Evolutionary conservation across 1,140 invertebrate genomes (phyloP).

Genomic region (Caenorhabditis latens): DNA sequence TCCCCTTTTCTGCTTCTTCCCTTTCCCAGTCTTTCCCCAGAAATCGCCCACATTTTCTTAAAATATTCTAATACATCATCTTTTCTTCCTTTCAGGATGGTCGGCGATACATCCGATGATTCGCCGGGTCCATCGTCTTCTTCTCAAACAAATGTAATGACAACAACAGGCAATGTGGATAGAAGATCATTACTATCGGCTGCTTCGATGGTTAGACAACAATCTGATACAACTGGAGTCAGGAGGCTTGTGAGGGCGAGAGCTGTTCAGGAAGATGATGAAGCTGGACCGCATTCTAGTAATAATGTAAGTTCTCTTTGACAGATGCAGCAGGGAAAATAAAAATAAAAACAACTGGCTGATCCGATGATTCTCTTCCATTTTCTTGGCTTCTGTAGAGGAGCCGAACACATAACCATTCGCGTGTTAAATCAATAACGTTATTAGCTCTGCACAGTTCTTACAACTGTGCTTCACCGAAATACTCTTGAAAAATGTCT

Average conservation of each 20-base stretch:
- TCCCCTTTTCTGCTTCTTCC: background rate
- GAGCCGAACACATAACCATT: no score
- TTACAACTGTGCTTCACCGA: no score
- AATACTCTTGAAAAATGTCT: no score
- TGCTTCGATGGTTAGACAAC: constrained; percentile 60
- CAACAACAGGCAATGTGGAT: constrained; percentile 15
- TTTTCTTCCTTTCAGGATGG: constrained; percentile 60
- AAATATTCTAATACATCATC: background rate
- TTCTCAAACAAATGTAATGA: background rate
- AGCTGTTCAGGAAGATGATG: constrained; percentile 57
- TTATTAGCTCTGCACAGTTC: no score
- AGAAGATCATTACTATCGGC: constrained; percentile 51
- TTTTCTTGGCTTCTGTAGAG: no score
- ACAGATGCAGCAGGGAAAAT: background rate
- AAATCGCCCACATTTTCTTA: background rate
- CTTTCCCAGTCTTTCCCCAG: background rate
- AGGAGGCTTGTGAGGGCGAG: constrained; percentile 53
- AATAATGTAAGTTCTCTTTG: constrained; percentile 39
- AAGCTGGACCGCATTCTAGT: constrained; percentile 34
- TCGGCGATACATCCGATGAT: constrained; percentile 55
- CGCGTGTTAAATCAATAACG: no score
- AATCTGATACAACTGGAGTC: constrained; percentile 58
- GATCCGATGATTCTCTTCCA: no score
- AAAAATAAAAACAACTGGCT: no score
- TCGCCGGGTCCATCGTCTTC: constrained; percentile 51